Conservation (phyloP, 2,797 vertebrate species). For the Hafferia zeledoni region DNA sequence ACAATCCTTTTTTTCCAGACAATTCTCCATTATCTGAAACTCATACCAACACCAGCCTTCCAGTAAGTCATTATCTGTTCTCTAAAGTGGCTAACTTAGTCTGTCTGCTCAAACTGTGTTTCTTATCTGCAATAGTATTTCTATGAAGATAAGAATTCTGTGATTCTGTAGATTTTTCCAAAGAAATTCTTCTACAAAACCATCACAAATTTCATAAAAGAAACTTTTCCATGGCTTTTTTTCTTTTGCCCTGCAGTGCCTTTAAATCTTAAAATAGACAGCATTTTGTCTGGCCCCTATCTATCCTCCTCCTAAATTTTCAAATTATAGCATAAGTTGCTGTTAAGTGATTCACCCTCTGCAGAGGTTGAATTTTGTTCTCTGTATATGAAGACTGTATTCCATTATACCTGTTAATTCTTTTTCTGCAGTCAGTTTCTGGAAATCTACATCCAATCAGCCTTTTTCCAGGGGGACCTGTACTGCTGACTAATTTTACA, state of each 20-base stretch:
- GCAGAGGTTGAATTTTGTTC: neutral
- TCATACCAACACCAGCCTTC: neutral
- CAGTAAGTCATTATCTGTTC: neutral
- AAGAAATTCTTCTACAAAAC: neutral
- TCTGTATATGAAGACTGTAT: neutral
- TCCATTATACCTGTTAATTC: neutral
- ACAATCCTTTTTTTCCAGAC: neutral
- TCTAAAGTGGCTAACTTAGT: neutral
- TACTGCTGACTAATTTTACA: constrained; percentile 41
- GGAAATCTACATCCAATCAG: neutral
- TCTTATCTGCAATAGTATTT: neutral
- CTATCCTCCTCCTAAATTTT: neutral
- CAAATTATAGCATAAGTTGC: neutral
- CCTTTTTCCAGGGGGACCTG: neutral
- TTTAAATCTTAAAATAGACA: neutral
- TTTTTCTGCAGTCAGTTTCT: neutral
- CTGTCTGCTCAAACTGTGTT: neutral
- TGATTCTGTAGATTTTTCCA: neutral
- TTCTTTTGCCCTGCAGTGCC: neutral
- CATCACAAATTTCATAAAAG: neutral
- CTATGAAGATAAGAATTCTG: neutral
- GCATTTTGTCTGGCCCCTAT: neutral
- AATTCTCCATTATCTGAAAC: neutral
- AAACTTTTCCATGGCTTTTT: neutral
- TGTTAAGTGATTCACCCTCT: neutral